Conservation (phyloP, 2,888 invertebrate species). For the Argyresthia albistria region DNA sequence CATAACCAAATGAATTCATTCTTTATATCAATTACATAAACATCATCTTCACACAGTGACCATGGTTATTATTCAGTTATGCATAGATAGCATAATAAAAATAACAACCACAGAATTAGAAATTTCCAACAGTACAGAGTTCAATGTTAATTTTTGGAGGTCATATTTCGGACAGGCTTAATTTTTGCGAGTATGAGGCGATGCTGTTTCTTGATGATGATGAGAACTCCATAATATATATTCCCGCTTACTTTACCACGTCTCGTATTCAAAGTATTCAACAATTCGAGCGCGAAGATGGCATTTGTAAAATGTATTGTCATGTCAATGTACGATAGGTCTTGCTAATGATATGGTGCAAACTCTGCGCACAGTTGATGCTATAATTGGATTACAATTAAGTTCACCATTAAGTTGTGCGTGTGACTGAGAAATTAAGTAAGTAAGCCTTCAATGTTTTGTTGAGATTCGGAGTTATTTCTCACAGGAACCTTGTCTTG, state of each 20-base stretch:
- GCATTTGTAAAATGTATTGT: too few relatives aligned
- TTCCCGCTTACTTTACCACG: too few relatives aligned
- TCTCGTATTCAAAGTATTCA: too few relatives aligned
- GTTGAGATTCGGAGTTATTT: slow-evolving; percentile 52
- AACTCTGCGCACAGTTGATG: slow-evolving; percentile 19
- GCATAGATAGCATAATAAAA: slow-evolving; percentile 30
- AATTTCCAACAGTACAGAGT: slow-evolving; percentile 21
- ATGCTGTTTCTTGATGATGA: too few relatives aligned
- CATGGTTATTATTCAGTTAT: slow-evolving; percentile 46
- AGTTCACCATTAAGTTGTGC: slow-evolving; percentile 32
- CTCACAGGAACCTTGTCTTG: slow-evolving; percentile 53
- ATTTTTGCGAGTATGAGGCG: background rate
- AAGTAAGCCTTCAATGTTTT: slow-evolving; percentile 61
- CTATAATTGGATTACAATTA: slow-evolving; percentile 50
- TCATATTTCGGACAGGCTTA: background rate
- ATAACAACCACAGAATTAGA: slow-evolving; percentile 15
- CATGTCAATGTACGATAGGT: too few relatives aligned
- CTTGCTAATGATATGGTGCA: too few relatives aligned
- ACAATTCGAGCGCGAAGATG: too few relatives aligned
- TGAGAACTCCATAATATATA: too few relatives aligned
- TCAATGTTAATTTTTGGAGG: slow-evolving; percentile 22
- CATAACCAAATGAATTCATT: background rate
- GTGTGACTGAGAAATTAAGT: slow-evolving; percentile 64
- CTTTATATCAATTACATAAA: slow-evolving; percentile 4
- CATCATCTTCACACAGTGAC: slow-evolving; percentile 24